Base-by-base conservation (phyloP, 1,140 invertebrate genomes). In the Polypedilum pembai region DNA sequence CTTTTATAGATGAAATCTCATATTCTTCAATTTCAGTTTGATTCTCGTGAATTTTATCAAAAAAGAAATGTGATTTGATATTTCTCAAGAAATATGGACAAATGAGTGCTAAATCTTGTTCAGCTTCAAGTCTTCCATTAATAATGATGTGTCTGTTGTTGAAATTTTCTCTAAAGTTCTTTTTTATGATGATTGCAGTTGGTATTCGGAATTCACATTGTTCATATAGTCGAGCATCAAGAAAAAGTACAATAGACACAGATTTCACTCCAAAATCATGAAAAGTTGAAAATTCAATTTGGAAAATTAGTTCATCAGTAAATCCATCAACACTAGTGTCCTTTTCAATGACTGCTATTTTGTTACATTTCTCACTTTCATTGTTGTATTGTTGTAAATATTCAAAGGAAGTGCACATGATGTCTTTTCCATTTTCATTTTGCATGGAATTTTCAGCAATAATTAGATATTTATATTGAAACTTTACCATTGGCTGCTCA, bases 21-120 rank as follows among this genome's bases (percentile, higher is more conserved):
- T 18, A 69, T 69, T 69, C 65, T 20, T 69, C 65, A 18, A 69
- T 10, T 7, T 69, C 10, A 18, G 65, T 69, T 20, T 69, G 65
- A 69, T 69, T 69, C 12, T 69, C 65, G 20, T 69, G 17, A 4
- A 69, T 18, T 8, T 18, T 8, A 18, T 20, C 17, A 69, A 18
- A 69, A 21, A 69, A 69, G 65, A 69, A 69, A 69, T 69, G 65
- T 10, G 65, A 69, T 12, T 69, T 69, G 17, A 69, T 18, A 18
- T 18, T 69, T 18, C 65, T 18, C 0, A 69, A 8, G 7, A 69
- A 69, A 20, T 18, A 69, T 18, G 65, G 65, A 69, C 65, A 69
- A 8, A 69, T 18, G 7, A 69, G 4, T 69, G 65, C 17, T 69
- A 18, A 18, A 69, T 21, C 18, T 21, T 69, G 65, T 0, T 8